Base-by-base conservation (phyloP, 2,888 invertebrate species). In the Spodoptera picta region DNA sequence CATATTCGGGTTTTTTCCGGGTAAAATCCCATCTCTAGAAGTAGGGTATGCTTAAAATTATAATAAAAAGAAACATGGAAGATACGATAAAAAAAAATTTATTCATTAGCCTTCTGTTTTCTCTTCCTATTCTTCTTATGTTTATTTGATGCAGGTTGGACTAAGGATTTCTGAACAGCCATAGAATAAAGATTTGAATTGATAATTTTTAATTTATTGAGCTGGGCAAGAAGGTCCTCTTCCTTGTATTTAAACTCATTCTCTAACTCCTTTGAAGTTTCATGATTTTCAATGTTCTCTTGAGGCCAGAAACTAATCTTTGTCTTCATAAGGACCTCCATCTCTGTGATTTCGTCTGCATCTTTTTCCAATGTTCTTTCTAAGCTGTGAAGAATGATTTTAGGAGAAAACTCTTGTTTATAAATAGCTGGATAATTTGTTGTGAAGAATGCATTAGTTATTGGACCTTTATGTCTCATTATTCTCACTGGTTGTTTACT, bases 401-500 rank as follows among this genome's bases (percentile, higher is more conserved):
- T 95, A 0, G 96, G 95, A 68, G 94, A 93, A 46, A 96, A 95
- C 54, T 95, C 95, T 56, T 95, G 95, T 63, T 95, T 92, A 65
- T 95, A 96, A 75, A 96, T 96, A 66, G 96, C 95, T 4, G 95
- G 93, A 63, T 95, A 95, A 42, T 96, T 95, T 1, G 96, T 85
- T 0, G 95, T 95, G 81, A 97, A 96, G 63, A 95, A 95, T 1
- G 97, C 95, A 90, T 98, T 97, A 0, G 96, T 97, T 0, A 98
- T 92, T 0, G 96, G 87, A n/a, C 97, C 97, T 89, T 97, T 97
- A 76, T 97, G 97, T 46, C 95, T 90, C 73, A 98, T 93, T 52
- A 95, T 96, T 75, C 96, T 95, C 4, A 97, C 87, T 53, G 97
- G 95, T 86, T 98, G 97, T 64, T 96, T 95, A 85, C 97, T 98